Conservation (phyloP, 2,888 invertebrate species). For the Dastarcus helophoroides region DNA sequence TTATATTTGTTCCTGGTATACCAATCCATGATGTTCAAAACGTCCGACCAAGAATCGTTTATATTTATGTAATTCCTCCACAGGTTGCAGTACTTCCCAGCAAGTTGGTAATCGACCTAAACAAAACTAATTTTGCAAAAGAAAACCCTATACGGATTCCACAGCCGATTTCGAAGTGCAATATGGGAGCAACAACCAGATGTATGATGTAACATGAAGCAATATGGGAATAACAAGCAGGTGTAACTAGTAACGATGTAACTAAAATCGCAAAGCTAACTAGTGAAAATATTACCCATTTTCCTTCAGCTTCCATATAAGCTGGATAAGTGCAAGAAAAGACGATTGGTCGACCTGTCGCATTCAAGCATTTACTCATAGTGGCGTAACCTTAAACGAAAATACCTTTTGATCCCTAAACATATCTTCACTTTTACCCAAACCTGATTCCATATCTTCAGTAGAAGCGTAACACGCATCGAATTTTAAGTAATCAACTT, state of each 20-base stretch:
- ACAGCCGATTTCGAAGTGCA: too few species aligned
- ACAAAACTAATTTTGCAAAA: too few species aligned
- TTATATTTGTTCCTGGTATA: slow-evolving; percentile 52
- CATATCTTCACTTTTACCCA: slow-evolving; percentile 44
- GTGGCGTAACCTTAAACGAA: slow-evolving; percentile 69
- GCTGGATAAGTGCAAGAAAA: slow-evolving; percentile 82
- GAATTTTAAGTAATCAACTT: slow-evolving; percentile 68
- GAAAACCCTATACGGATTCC: too few species aligned
- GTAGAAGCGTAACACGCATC: slow-evolving; percentile 66
- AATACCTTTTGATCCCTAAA: too few species aligned
- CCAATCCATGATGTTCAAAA: slow-evolving; percentile 48
- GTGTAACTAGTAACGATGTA: too few species aligned
- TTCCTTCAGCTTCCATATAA: slow-evolving; percentile 51
- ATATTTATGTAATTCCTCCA: slow-evolving; percentile 63
- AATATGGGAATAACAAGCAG: too few species aligned
- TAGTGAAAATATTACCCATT: too few species aligned
- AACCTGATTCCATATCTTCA: slow-evolving; percentile 40
- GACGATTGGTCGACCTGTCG: slow-evolving; percentile 63
- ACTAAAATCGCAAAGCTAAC: too few species aligned
- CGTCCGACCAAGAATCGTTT: slow-evolving; percentile 52
- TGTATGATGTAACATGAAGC: too few species aligned
- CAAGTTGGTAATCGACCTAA: too few species aligned
- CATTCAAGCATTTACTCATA: slow-evolving; percentile 58
- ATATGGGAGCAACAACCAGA: too few species aligned
- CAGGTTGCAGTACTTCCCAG: slow-evolving; percentile 52